Evolutionary conservation across 1,140 invertebrate species (phyloP), one percentile per base, ranked within the genome.

Genomic region (Zophobas atratus): DNA sequence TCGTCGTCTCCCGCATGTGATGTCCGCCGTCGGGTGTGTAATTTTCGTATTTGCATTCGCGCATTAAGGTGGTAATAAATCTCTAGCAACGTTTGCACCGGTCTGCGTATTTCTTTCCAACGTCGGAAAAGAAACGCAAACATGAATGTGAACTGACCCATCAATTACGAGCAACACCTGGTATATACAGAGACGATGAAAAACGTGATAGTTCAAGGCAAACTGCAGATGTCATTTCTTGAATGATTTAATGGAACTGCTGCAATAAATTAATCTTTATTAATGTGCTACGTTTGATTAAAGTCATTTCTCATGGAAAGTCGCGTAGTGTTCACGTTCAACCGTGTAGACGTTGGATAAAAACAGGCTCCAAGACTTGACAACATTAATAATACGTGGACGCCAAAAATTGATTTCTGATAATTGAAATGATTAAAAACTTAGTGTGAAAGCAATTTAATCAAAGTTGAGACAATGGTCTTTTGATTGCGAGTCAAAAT

Each of bases 201-300:
- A 80, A 82, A 80, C 81, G 81, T 82, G 81, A 82, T 82, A 82
- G 81, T 82, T 82, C 81, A 82, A 82, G 81, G 81, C 77, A 76
- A 82, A 77, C 81, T 78, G 77, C 80, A 80, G 79, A 81, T 82
- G 81, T 82, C 81, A 81, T 74, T 82, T 75, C 70, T 82, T 82
- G 78, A 82, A 77, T 82, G 81, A 82, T 82, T 82, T 82, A 82
- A 79, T 79, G 76, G 51, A 73, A 71, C 63, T 77, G 70, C 70
- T 43, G 77, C 67, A 77, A 77, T 80, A 79, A 79, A 81, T 82
- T 74, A 63, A 72, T 78, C 55, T 49, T 70, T 72, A 77, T 77
- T 72, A 56, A 67, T 77, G 60, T 71, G 60, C 53, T 77, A 77
- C 48, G 60, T 77, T 79, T 79, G 77, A 79, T 79, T 79, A 76